These are phyloP conservation scores for Acanthacorydalis orientalis DNA, from an alignment of 2,888 invertebrate species.

Conservation along the genomic window DNA sequence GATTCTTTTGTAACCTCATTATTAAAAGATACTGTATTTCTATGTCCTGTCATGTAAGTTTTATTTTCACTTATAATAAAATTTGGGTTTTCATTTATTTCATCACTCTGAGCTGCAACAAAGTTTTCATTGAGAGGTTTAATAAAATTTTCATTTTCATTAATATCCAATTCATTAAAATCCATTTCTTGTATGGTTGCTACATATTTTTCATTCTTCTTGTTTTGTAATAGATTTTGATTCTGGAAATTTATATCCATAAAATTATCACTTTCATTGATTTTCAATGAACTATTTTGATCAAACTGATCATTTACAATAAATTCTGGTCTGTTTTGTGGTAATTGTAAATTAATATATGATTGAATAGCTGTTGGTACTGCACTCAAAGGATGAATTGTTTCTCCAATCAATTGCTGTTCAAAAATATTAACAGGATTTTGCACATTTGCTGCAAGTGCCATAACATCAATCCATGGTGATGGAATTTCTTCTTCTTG, in stretches of 20 bases:
- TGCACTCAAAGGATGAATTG: conserved; percentile 35
- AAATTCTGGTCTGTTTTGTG: conserved; percentile 8
- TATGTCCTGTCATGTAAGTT: background rate
- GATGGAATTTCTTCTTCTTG: conserved; percentile 59
- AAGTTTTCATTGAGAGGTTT: background rate
- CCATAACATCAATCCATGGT: conserved; percentile 59
- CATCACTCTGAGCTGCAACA: background rate
- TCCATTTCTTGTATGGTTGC: background rate
- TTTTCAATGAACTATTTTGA: too few relatives aligned
- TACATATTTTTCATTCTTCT: background rate
- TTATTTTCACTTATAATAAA: background rate
- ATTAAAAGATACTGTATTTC: too few relatives aligned
- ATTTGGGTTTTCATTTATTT: background rate
- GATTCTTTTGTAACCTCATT: too few relatives aligned
- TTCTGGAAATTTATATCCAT: background rate
- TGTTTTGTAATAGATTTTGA: background rate
- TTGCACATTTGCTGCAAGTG: conserved; percentile 44
- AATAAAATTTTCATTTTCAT: background rate
- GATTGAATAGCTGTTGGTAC: conserved; percentile 51
- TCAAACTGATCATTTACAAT: background rate
- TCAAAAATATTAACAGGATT: conserved; percentile 45
- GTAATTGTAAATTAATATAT: conserved; percentile 23
- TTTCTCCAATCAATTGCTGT: conserved; percentile 30
- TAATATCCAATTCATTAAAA: background rate
- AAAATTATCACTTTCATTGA: too few relatives aligned